These are phyloP conservation scores for Thalassaphorura encarpata DNA, from an alignment of 1,140 invertebrate genomes.

Conservation along the genomic window DNA sequence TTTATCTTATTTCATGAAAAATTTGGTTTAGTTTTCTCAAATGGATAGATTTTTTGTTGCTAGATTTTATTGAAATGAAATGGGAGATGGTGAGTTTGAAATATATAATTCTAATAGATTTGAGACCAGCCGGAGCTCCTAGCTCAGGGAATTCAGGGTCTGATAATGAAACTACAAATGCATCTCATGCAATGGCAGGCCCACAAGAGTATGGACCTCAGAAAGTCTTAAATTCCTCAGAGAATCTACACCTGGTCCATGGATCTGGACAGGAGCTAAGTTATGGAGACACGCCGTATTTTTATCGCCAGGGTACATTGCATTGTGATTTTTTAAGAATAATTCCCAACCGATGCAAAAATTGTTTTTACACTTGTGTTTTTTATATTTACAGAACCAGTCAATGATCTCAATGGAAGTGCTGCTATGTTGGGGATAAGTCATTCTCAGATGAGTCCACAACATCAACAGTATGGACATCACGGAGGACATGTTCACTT, in stretches of 20 bases:
- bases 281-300: slow-evolving; percentile 27
- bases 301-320: slow-evolving; percentile 25
- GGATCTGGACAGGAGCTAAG: no score
- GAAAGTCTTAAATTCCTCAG: slow-evolving; percentile 30
- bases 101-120: no score
- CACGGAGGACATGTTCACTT: slow-evolving; percentile 3
- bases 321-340: neutral
- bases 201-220: slow-evolving; percentile 20
- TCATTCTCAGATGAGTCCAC: slow-evolving; percentile 24
- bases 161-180: slow-evolving; percentile 30
- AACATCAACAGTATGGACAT: slow-evolving; percentile 12
- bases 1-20: no score
- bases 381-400: slow-evolving; percentile 6
- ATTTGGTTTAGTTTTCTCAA: no score
- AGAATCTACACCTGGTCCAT: slow-evolving; percentile 28
- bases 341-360: neutral
- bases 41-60: no score
- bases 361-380: no score
- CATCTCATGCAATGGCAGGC: neutral
- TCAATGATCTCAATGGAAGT: slow-evolving; percentile 29
- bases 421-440: slow-evolving; percentile 1
- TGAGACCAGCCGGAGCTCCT: slow-evolving; percentile 14
- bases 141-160: slow-evolving; percentile 29
- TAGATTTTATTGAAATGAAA: no score
- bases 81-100: no score